These are phyloP conservation scores for Palloptera scutellata DNA, from an alignment of 2,888 invertebrate genomes.

Conservation along the genomic window DNA sequence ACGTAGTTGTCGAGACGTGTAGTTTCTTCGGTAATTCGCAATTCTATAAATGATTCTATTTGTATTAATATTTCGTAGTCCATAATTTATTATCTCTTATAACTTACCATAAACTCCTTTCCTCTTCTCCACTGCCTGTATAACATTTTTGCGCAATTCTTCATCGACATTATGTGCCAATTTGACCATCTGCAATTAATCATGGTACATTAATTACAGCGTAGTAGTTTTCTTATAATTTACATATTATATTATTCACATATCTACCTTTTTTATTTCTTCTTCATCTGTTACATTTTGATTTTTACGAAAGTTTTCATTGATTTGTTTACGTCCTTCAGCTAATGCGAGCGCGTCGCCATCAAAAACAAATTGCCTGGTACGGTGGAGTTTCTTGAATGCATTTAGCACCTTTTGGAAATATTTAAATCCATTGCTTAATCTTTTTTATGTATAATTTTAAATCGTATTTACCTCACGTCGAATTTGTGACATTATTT, in stretches of 20 bases:
- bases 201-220: not conserved
- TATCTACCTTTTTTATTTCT: slow-evolving; percentile 71
- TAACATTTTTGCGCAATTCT: slow-evolving; percentile 76
- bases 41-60: slow-evolving; percentile 42
- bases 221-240: not conserved
- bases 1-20: slow-evolving; percentile 69
- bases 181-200: slow-evolving; percentile 69
- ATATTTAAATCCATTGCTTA: not conserved
- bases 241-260: not conserved
- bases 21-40: slow-evolving; percentile 55
- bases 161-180: slow-evolving; percentile 74
- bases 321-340: slow-evolving; percentile 76
- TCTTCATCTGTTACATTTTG: slow-evolving; percentile 69
- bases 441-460: not conserved
- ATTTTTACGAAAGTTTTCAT: slow-evolving; percentile 77
- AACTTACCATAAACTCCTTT: slow-evolving; percentile 73
- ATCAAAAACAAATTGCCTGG: slow-evolving; percentile 72
- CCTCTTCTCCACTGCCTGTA: slow-evolving; percentile 75
- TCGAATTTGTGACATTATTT: slow-evolving; percentile 50
- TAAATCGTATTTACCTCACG: slow-evolving; percentile 44
- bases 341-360: slow-evolving; percentile 72
- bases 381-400: slow-evolving; percentile 78
- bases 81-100: not conserved
- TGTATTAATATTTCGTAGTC: not conserved
- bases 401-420: slow-evolving; percentile 67